phyloP scores from a whole-genome alignment of 2,888 invertebrate genomes.

The Gordius sp. region DNA sequence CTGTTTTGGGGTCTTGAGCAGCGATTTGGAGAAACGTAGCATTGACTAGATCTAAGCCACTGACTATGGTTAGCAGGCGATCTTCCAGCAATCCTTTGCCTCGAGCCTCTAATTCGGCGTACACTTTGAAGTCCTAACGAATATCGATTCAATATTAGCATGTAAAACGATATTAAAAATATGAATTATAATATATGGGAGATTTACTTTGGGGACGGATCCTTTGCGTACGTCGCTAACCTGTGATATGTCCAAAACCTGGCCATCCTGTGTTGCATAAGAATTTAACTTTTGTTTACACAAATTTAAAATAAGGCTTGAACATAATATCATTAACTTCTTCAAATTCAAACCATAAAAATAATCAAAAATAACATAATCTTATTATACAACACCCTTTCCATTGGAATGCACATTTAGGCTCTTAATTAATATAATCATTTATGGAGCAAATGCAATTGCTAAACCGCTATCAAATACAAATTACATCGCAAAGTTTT shows the following conservation, averaged over 20 bases:
- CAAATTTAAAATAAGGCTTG: too few relatives aligned
- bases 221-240: conserved; percentile 84
- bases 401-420: too few relatives aligned
- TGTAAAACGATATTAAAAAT: not conserved
- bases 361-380: too few relatives aligned
- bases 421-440: too few relatives aligned
- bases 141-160: too few relatives aligned
- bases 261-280: conserved; percentile 50
- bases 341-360: too few relatives aligned
- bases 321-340: too few relatives aligned
- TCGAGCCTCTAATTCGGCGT: conserved; percentile 46
- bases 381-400: too few relatives aligned
- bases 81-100: conserved; percentile 56
- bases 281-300: not conserved
- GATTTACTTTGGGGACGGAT: conserved; percentile 56
- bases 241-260: conserved; percentile 88
- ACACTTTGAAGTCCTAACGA: conserved; percentile 48
- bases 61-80: conserved; percentile 78
- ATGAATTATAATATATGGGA: conserved; percentile 18
- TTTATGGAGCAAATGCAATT: too few relatives aligned
- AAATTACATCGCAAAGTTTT: too few relatives aligned
- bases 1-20: conserved; percentile 65
- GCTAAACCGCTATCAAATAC: too few relatives aligned
- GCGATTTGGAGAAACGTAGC: conserved; percentile 89
- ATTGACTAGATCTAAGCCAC: conserved; percentile 91